These are phyloP conservation scores for Euura lappo DNA, from an alignment of 1,140 invertebrate genomes.

Conservation along the genomic window DNA sequence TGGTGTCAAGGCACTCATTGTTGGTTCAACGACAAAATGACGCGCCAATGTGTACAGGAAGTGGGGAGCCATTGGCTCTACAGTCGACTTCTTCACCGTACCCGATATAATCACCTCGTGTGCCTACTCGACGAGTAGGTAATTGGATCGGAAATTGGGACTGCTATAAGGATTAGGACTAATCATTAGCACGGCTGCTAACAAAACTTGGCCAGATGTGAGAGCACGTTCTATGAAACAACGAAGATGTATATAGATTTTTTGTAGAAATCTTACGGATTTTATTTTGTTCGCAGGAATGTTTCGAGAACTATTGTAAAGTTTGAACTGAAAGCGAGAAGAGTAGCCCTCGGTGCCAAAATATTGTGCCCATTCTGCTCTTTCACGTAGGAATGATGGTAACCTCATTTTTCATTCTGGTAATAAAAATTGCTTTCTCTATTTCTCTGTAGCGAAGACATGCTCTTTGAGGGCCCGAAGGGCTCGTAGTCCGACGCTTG, in stretches of 20 bases:
- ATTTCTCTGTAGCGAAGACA: background rate
- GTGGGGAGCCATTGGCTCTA: background rate
- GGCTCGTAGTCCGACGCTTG: background rate
- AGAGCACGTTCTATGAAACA: no score
- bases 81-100: no score
- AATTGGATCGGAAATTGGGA: no score
- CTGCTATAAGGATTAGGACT: no score
- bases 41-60: background rate
- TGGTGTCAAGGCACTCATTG: constrained; percentile 50
- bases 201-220: no score
- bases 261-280: background rate
- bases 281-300: background rate
- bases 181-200: no score
- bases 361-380: constrained; percentile 44
- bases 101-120: no score
- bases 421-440: constrained; percentile 36
- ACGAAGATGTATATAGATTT: no score
- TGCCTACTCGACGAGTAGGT: no score
- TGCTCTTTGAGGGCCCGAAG: constrained; percentile 21
- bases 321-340: background rate
- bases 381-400: constrained; percentile 29
- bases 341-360: constrained; percentile 43
- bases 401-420: constrained; percentile 54
- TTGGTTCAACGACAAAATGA: constrained; percentile 22
- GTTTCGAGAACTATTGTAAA: background rate